phyloP scores from a whole-genome alignment of 2,888 invertebrate species.

The Leistus spinibarbis region DNA sequence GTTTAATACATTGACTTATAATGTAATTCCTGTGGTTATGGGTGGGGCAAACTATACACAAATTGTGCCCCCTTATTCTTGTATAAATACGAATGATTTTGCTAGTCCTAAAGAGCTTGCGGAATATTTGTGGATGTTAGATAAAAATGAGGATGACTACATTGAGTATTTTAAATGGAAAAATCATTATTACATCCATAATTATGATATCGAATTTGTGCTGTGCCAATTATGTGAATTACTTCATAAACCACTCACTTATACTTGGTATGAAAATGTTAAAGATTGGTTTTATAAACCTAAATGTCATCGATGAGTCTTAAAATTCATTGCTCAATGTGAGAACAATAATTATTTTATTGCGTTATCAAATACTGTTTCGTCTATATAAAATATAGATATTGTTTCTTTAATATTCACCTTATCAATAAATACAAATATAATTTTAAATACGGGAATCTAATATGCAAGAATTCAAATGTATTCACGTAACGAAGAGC shows the following conservation, averaged over 20 bases:
- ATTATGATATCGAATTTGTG: background rate
- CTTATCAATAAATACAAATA: too few species aligned
- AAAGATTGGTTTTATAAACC: constrained; percentile 42
- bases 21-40: constrained; percentile 43
- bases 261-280: constrained; percentile 44
- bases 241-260: constrained; percentile 42
- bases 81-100: constrained; percentile 41
- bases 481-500: too few species aligned
- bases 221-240: constrained; percentile 38
- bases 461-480: too few species aligned
- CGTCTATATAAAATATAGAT: too few species aligned
- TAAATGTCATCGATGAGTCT: background rate
- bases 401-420: too few species aligned
- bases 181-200: constrained; percentile 26
- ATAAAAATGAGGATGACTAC: constrained; percentile 37
- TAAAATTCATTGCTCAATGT: too few species aligned
- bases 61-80: constrained; percentile 41
- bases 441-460: too few species aligned
- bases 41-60: constrained; percentile 40
- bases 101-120: constrained; percentile 36
- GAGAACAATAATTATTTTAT: too few species aligned
- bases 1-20: constrained; percentile 35
- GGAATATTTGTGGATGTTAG: constrained; percentile 39
- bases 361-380: too few species aligned
- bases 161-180: constrained; percentile 44